Base-by-base conservation (phyloP, 2,797 vertebrate species). In the Acipenser ruthenus region DNA sequence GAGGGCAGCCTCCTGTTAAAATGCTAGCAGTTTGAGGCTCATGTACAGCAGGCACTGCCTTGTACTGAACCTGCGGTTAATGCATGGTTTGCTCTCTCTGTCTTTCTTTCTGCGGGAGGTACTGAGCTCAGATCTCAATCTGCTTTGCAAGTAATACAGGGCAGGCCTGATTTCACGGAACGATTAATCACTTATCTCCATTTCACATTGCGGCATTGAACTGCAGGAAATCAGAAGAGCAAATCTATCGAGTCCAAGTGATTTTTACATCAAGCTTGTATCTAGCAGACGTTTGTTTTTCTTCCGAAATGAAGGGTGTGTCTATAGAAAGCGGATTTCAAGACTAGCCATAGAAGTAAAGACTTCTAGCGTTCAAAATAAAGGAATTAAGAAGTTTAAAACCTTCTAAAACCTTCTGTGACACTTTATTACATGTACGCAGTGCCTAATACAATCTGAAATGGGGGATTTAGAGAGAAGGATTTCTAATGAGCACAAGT, bases 121-220 rank as follows among this genome's bases (percentile, higher is more conserved):
- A 71, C 71, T 55, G 69, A 74, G 74, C 79, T 82, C 69, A 72
- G 81, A 84, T 87, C 80, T 75, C 53, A 86, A 86, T 87, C 86
- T 70, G 74, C 75, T 76, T 72, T 71, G 70, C 72, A 77, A 81
- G 78, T 83, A 83, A 86, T 87, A 83, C 86, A 73, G 69, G 82
- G 71, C 78, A 81, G 74, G 71, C 63, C 67, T 67, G 82, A 87
- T 87, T 77, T 78, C 78, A 55, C 62, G 1, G 72, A 66, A 73
- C 79, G 84, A 87, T 86, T 86, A 82, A 74, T 78, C 71, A 68
- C 7, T 58, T 87, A 86, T 88, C 85, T 68, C 74, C 71, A 68
- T 75, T 78, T 77, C 80, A 81, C 80, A 76, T 78, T 78, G 77
- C 78, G 80, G 80, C 77, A 79, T 83, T 81, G 82, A 75, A 18